phyloP scores from a whole-genome alignment of 2,797 vertebrate species.

The Hypotaenidia okinawae region DNA sequence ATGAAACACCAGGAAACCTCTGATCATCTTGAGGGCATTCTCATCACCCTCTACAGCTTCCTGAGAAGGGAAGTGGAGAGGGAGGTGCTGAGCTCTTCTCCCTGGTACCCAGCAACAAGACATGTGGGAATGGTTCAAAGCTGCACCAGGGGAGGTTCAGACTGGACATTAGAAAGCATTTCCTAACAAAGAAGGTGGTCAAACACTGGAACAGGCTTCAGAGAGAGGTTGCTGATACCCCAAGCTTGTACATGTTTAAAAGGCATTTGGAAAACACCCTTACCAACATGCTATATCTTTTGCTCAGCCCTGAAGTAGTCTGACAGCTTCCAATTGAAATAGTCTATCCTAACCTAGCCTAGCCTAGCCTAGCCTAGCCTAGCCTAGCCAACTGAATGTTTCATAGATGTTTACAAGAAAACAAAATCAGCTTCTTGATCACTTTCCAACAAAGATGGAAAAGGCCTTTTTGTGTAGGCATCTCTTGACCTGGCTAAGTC shows the following conservation, averaged over 20 bases:
- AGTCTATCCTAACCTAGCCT: background rate
- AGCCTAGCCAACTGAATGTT: background rate
- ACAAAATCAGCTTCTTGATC: background rate
- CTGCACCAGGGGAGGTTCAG: background rate
- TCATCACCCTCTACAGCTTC: background rate
- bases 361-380: too few species aligned
- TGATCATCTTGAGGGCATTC: background rate
- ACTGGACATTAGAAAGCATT: background rate
- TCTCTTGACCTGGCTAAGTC: background rate
- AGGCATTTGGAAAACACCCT: background rate
- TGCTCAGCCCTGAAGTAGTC: background rate
- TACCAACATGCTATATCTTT: background rate
- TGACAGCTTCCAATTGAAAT: background rate
- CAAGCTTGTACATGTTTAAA: background rate
- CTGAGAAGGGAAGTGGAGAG: background rate
- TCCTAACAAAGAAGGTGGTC: background rate
- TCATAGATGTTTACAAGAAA: background rate
- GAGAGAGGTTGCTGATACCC: accelerated
- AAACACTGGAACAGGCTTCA: background rate
- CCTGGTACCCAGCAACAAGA: background rate
- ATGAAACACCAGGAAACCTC: background rate
- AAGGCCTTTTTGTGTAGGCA: background rate
- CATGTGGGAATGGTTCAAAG: background rate
- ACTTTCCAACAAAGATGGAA: background rate
- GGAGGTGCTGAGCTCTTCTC: background rate